These are phyloP conservation scores for Patella vulgata DNA, from an alignment of 1,140 invertebrate genomes.

Conservation along the genomic window DNA sequence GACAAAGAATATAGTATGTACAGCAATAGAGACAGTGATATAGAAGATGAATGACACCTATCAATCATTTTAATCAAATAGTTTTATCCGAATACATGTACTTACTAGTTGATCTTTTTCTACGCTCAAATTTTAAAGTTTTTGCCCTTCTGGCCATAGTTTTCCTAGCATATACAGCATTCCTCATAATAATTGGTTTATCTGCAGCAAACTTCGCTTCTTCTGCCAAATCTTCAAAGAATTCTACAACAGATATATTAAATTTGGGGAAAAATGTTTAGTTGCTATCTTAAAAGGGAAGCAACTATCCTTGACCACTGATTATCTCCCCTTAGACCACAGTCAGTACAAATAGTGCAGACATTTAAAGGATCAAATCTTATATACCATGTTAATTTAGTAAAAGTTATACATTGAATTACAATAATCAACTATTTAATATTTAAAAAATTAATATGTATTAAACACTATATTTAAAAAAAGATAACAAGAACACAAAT, in stretches of 20 bases:
- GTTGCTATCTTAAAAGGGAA: neutral
- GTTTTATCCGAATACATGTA: slow-evolving; percentile 8
- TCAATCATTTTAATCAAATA: too few relatives aligned
- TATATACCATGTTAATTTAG: too few relatives aligned
- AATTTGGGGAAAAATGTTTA: neutral
- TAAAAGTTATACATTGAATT: too few relatives aligned
- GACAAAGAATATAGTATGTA: too few relatives aligned
- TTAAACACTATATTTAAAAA: too few relatives aligned
- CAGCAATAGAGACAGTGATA: too few relatives aligned
- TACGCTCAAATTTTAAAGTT: slow-evolving; percentile 55
- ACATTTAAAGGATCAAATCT: too few relatives aligned
- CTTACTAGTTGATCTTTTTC: slow-evolving; percentile 57
- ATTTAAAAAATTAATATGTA: too few relatives aligned
- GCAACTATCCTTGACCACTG: neutral
- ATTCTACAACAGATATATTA: slow-evolving; percentile 62
- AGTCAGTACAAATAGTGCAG: neutral
- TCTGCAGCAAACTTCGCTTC: slow-evolving; percentile 64
- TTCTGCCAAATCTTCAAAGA: slow-evolving; percentile 66
- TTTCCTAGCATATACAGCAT: slow-evolving; percentile 64
- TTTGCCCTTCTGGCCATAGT: slow-evolving; percentile 56
- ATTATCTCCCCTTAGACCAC: neutral
- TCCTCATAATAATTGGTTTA: slow-evolving; percentile 65
- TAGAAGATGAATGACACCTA: too few relatives aligned
- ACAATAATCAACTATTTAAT: too few relatives aligned
- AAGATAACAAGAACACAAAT: too few relatives aligned